These are phyloP conservation scores for Andrena marginata DNA, from an alignment of 2,888 invertebrate genomes.

Conservation along the genomic window DNA sequence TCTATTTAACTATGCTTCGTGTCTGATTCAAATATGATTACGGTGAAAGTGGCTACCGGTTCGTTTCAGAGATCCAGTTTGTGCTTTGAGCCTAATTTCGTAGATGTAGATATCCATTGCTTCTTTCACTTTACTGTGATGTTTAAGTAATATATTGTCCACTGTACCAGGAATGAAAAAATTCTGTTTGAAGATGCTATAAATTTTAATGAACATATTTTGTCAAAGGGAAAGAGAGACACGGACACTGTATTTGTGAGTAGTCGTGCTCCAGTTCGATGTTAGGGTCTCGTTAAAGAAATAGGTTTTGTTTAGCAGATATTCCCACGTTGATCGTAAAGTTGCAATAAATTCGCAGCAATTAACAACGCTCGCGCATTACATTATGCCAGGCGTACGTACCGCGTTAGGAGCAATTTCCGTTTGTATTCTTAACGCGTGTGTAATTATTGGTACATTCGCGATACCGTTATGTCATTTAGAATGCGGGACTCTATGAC, in stretches of 20 bases:
- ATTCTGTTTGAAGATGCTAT: no score
- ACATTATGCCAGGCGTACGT: not conserved
- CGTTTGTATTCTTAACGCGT: slow-evolving; percentile 18
- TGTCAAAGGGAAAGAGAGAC: no score
- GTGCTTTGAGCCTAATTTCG: not conserved
- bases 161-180: no score
- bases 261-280: not conserved
- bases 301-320: slow-evolving; percentile 8
- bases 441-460: slow-evolving; percentile 22
- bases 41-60: slow-evolving; percentile 20
- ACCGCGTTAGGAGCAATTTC: slow-evolving; percentile 1
- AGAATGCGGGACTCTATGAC: slow-evolving; percentile 15
- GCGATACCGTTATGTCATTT: slow-evolving; percentile 8
- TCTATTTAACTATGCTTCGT: not conserved
- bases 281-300: slow-evolving; percentile 3
- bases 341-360: slow-evolving; percentile 15
- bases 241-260: no score
- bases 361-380: not conserved
- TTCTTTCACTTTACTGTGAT: no score
- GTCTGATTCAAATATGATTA: not conserved
- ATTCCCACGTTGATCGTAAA: slow-evolving; percentile 29
- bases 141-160: no score
- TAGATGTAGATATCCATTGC: no score
- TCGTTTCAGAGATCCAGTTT: slow-evolving; percentile 2
- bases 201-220: no score